A percentile compares a stretch with the other conserved stretches of the same genome.
phyloP scores from a whole-genome alignment of 2,113 vertebrate genomes.

The western clawed frog (Xenopus tropicalis) region DNA sequence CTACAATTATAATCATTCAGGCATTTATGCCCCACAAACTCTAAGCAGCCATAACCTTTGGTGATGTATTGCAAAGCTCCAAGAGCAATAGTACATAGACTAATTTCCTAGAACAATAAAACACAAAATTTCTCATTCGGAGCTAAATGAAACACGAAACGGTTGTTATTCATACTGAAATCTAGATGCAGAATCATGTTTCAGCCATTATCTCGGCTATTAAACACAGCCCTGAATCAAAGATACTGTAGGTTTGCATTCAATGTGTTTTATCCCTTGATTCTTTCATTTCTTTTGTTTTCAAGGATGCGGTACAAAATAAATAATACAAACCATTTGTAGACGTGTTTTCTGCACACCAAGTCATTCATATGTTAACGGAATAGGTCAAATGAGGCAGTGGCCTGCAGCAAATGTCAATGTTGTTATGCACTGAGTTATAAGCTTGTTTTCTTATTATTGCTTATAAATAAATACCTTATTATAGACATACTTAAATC shows the following conservation, averaged over 20 bases:
- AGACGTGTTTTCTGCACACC: constrained; percentile 43
- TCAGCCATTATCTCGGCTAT: constrained; percentile 72
- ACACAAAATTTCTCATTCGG: constrained; percentile 72
- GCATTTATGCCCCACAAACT: constrained; percentile 66
- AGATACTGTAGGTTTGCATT: constrained; percentile 59
- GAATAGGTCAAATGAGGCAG: constrained; percentile 49
- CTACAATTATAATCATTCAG: constrained; percentile 64
- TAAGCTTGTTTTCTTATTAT: constrained; percentile 20
- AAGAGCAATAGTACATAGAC: constrained; percentile 66
- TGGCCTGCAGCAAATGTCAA: constrained; percentile 37
- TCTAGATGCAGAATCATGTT: constrained; percentile 77
- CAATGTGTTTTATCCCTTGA: constrained; percentile 51
- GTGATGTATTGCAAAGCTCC: constrained; percentile 70
- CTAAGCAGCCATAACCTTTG: constrained; percentile 65
- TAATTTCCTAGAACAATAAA: constrained; percentile 79
- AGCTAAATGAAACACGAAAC: constrained; percentile 67
- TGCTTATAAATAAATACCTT: constrained; percentile 29
- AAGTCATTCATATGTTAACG: constrained; percentile 44
- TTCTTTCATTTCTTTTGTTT: constrained; percentile 41
- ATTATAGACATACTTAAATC: constrained; percentile 27
- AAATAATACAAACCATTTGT: constrained; percentile 46
- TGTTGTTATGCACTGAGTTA: constrained; percentile 35
- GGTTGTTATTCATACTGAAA: constrained; percentile 71
- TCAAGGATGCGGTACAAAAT: constrained; percentile 40
- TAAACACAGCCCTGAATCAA: constrained; percentile 68